Evolutionary conservation across 2,113 vertebrate species (phyloP), one percentile per base, ranked within the genome.

Genomic region (Paralichthys olivaceus): DNA sequence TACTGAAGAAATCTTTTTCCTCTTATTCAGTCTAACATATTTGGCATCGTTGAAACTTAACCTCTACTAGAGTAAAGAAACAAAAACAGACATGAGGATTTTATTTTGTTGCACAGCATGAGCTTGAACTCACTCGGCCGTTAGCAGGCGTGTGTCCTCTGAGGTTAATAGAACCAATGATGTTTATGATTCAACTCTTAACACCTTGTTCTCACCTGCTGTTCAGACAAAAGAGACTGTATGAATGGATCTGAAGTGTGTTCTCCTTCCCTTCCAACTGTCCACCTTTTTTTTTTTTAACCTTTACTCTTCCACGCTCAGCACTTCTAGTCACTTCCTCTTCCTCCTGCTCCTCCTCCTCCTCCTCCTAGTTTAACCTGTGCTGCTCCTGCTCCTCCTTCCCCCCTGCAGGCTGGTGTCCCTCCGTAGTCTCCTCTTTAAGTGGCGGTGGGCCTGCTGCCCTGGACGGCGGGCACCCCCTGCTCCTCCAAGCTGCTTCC

Each of bases 401-500:
- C 70, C 78, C 78, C 43, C 69, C 70, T 95, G 90, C 95, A 99
- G 98, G 97, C 97, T 98, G 97, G 97, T 95, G 96, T 97, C 95
- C 97, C 97, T 96, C 97, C 97, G 89, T 99, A 99, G 97, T 95
- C 94, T 94, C 96, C 95, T 94, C 95, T 92, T 94, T 96, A 93
- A 95, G 94, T 94, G 95, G 96, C 81, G 95, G 97, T 96, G 97
- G 97, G 96, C 97, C 97, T 96, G 97, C 96, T 94, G 95, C 96
- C 98, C 97, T 98, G 98, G 97, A 96, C 96, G 95, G 96, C 96
- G 96, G 97, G 96, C 94, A 93, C 95, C 96, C 96, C 96, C 96
- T 96, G 96, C 96, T 98, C 95, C 96, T 98, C 95, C 97, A 98
- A 96, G 97, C 97, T 98, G 97, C 97, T 97, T 96, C 97, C 98